Percentiles rank a stretch among this genome's conserved stretches.
Evolutionary conservation across 2,888 invertebrate species (phyloP).

Genomic region (Eupithecia vulgata): DNA sequence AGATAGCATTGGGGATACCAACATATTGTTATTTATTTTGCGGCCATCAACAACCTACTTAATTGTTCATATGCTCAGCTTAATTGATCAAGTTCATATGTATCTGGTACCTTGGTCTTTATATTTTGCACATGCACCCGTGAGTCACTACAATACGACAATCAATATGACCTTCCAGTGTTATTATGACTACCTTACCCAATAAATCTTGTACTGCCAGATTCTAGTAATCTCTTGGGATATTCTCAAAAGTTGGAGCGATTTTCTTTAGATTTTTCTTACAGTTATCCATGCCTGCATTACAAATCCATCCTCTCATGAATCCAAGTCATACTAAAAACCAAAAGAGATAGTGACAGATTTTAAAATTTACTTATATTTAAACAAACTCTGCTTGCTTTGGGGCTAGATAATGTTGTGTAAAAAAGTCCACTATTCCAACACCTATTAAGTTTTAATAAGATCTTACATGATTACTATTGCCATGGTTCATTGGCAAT

Average conservation of each 20-base stretch:
- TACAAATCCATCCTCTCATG: not conserved
- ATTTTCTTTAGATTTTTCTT: not conserved
- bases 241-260: not conserved
- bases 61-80: not conserved
- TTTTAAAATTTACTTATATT: no score
- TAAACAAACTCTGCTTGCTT: not conserved
- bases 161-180: slow-evolving; percentile 52
- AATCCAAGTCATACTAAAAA: no score
- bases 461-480: no score
- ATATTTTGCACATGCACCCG: not conserved
- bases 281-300: no score
- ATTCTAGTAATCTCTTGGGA: not conserved
- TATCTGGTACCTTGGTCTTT: not conserved
- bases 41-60: not conserved
- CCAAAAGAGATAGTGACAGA: no score
- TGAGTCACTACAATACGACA: not conserved
- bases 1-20: not conserved
- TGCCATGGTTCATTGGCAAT: no score
- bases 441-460: no score
- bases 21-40: not conserved
- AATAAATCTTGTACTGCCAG: slow-evolving; percentile 7
- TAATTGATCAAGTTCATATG: not conserved
- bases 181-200: slow-evolving; percentile 28
- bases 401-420: not conserved
- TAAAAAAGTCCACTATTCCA: no score